These are phyloP conservation scores for Drosophila serrata DNA, from an alignment of 1,140 invertebrate genomes.

Conservation along the genomic window DNA sequence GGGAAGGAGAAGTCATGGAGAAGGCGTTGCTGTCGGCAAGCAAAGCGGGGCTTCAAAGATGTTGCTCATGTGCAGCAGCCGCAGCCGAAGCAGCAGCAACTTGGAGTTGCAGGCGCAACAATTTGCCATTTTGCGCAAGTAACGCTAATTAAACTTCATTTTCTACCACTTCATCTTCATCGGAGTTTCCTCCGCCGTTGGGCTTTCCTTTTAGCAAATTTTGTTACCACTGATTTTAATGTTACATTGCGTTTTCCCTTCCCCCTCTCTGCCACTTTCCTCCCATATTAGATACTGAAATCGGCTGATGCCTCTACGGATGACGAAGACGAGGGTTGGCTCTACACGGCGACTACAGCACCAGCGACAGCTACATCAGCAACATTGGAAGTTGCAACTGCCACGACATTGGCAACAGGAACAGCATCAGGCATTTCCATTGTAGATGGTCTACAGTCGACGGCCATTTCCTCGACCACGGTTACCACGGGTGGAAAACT, in stretches of 20 bases:
- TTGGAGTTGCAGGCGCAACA: slow-evolving; percentile 63
- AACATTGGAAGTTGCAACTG: slow-evolving; percentile 29
- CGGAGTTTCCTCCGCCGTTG: slow-evolving; percentile 38
- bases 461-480: slow-evolving; percentile 72
- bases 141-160: slow-evolving; percentile 84
- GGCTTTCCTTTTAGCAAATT: slow-evolving; percentile 48
- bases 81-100: slow-evolving; percentile 21
- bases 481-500: slow-evolving; percentile 38
- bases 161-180: slow-evolving; percentile 75
- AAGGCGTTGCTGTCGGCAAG: slow-evolving; percentile 38
- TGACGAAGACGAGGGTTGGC: slow-evolving; percentile 83
- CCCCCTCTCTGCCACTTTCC: slow-evolving; percentile 1
- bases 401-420: slow-evolving; percentile 22
- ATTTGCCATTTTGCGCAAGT: slow-evolving; percentile 84
- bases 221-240: slow-evolving; percentile 62
- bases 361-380: slow-evolving; percentile 30
- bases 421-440: slow-evolving; percentile 25
- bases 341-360: slow-evolving; percentile 69
- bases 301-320: slow-evolving; percentile 84
- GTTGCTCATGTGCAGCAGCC: slow-evolving; percentile 31
- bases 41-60: slow-evolving; percentile 27
- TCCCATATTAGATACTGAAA: slow-evolving; percentile 72
- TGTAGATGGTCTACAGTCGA: slow-evolving; percentile 74
- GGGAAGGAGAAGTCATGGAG: slow-evolving; percentile 10
- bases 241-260: slow-evolving; percentile 42